Conservation (phyloP, 30 jellyfish, hydroid and myxozoan genomes). For the Chrysaora quinquecirrha region DNA sequence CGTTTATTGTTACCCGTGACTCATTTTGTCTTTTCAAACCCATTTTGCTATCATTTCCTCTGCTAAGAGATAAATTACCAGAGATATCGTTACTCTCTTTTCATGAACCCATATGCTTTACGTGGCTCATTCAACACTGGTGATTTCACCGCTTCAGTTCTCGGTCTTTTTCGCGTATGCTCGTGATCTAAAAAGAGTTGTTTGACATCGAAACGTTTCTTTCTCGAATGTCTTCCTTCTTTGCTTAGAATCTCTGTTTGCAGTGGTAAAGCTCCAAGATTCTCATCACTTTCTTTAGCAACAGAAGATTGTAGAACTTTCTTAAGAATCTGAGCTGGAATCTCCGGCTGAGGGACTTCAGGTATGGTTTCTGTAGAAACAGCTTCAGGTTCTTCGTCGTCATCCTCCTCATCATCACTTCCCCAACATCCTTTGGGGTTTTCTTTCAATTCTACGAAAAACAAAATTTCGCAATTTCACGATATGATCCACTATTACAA, state of each 20-base stretch:
- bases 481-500: too few relatives aligned
- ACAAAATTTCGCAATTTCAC: too few relatives aligned
- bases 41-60: too few relatives aligned
- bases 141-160: slow-evolving; percentile 7
- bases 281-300: too few relatives aligned
- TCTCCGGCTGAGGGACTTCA: neutral
- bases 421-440: neutral
- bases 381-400: slow-evolving; percentile 12
- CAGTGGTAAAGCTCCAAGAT: too few relatives aligned
- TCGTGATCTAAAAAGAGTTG: slow-evolving; percentile 31
- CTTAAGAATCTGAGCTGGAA: neutral
- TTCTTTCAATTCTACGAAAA: neutral
- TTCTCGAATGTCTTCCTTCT: slow-evolving; percentile 52
- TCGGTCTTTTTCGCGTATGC: slow-evolving; percentile 31
- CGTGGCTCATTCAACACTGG: too few relatives aligned
- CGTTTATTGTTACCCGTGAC: too few relatives aligned
- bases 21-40: too few relatives aligned
- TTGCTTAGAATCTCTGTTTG: slow-evolving; percentile 17
- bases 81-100: too few relatives aligned
- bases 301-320: too few relatives aligned
- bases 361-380: neutral
- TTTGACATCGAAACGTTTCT: slow-evolving; percentile 56
- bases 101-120: too few relatives aligned
- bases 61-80: too few relatives aligned
- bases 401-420: slow-evolving; percentile 25